Evolutionary conservation across 2,797 vertebrate species (phyloP).

Genomic region (Pangasius krempfi): DNA sequence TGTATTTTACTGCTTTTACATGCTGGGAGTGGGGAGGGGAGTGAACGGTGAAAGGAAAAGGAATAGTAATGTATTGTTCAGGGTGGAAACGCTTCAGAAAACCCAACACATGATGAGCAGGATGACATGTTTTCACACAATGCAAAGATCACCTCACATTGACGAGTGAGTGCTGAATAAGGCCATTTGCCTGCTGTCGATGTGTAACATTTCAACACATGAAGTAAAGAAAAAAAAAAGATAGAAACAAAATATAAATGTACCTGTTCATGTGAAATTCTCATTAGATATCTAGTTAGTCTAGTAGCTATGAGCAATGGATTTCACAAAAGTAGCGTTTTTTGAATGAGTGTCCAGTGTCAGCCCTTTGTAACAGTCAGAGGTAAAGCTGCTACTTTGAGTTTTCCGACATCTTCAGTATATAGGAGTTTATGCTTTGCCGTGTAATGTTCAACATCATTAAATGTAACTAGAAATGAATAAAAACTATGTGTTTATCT

Average conservation of each 20-base stretch:
- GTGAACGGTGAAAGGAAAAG: neutral
- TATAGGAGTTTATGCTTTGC: neutral
- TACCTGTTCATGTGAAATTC: too few relatives aligned
- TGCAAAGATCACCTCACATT: neutral
- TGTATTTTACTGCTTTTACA: neutral
- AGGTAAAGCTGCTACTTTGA: neutral
- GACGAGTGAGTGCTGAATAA: slow-evolving; percentile 30
- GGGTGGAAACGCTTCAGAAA: slow-evolving; percentile 20
- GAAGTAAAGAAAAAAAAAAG: neutral
- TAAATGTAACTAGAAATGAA: neutral
- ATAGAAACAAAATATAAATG: neutral
- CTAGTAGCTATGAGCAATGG: neutral
- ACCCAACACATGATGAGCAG: slow-evolving; percentile 4
- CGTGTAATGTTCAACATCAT: neutral
- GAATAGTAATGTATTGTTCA: neutral
- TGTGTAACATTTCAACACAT: neutral
- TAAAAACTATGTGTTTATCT: neutral
- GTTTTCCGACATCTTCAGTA: neutral
- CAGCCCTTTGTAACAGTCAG: neutral
- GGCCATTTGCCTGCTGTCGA: slow-evolving; percentile 8
- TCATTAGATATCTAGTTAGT: neutral
- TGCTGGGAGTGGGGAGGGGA: neutral
- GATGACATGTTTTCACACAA: slow-evolving; percentile 13
- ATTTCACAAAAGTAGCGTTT: neutral
- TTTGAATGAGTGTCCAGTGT: neutral